Evolutionary conservation across 1,140 invertebrate genomes (phyloP).

Genomic region (Pomacea maculata): DNA sequence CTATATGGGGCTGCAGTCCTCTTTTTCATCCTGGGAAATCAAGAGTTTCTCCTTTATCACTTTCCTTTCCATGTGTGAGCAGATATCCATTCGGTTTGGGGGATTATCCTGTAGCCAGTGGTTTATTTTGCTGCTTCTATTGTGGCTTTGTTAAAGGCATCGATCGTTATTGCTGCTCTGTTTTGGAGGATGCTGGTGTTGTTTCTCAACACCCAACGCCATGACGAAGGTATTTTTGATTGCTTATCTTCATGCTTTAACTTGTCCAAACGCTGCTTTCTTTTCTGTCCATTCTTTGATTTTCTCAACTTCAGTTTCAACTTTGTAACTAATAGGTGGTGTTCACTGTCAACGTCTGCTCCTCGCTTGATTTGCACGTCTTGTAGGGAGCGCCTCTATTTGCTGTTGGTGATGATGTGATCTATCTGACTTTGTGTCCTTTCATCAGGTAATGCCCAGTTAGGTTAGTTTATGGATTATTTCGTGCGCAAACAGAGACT

Average conservation of each 20-base stretch:
- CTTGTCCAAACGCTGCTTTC: neutral
- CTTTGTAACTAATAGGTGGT: neutral
- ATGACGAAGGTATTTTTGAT: neutral
- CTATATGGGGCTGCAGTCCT: neutral
- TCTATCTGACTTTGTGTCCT: too few relatives aligned
- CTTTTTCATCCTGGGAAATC: neutral
- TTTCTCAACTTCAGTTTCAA: slow-evolving; percentile 2
- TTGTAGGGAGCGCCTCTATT: too few relatives aligned
- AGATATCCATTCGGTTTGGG: slow-evolving; percentile 20
- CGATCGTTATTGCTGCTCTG: neutral
- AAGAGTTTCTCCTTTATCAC: slow-evolving; percentile 20
- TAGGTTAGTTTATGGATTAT: too few relatives aligned
- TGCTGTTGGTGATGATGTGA: too few relatives aligned
- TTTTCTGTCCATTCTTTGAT: neutral
- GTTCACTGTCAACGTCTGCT: neutral
- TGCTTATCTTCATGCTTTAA: neutral
- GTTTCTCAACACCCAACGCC: neutral
- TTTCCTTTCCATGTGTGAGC: slow-evolving; percentile 19
- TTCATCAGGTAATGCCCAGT: too few relatives aligned
- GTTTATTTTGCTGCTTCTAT: slow-evolving; percentile 10
- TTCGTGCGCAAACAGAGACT: too few relatives aligned
- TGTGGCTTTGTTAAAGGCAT: slow-evolving; percentile 3
- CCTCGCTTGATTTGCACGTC: neutral
- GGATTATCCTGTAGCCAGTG: neutral
- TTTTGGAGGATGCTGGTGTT: neutral